phyloP scores from a whole-genome alignment of 2,113 vertebrate genomes.

The Gallinago media region DNA sequence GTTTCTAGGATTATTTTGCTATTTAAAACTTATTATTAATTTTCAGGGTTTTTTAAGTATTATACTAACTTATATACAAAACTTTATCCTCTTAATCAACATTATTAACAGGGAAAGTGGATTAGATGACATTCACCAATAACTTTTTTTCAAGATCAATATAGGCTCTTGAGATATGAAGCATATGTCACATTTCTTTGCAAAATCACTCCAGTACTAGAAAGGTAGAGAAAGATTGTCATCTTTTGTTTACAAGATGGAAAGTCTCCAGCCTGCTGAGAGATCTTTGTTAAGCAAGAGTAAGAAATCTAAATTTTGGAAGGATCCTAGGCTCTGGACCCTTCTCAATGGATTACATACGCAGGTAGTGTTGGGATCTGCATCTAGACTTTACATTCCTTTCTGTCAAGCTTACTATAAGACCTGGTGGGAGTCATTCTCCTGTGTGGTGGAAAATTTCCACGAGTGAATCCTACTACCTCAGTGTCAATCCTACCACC shows the following conservation, averaged over 20 bases:
- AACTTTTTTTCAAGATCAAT: not conserved
- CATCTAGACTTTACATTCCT: not conserved
- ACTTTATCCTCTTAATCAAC: not conserved
- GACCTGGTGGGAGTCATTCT: not conserved
- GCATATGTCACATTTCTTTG: not conserved
- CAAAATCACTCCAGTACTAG: not conserved
- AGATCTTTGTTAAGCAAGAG: not conserved
- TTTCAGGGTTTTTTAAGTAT: not conserved
- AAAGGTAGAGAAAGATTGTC: not conserved
- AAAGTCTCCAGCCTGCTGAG: not conserved
- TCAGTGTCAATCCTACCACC: not conserved
- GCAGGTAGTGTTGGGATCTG: not conserved
- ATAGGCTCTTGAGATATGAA: not conserved
- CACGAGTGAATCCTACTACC: not conserved
- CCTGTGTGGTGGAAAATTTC: not conserved
- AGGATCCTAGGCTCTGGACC: not conserved
- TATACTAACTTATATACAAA: not conserved
- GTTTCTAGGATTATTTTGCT: not conserved
- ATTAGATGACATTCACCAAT: not conserved
- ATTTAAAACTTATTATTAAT: not conserved
- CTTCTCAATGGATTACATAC: not conserved
- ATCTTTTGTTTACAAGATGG: not conserved
- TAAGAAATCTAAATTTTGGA: not conserved
- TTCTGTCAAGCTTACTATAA: not conserved
- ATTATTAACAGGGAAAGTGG: not conserved